Evolutionary conservation across 1,140 invertebrate species (phyloP), one percentile per base, ranked within the genome.

Genomic region (Lordiphosa collinella): DNA sequence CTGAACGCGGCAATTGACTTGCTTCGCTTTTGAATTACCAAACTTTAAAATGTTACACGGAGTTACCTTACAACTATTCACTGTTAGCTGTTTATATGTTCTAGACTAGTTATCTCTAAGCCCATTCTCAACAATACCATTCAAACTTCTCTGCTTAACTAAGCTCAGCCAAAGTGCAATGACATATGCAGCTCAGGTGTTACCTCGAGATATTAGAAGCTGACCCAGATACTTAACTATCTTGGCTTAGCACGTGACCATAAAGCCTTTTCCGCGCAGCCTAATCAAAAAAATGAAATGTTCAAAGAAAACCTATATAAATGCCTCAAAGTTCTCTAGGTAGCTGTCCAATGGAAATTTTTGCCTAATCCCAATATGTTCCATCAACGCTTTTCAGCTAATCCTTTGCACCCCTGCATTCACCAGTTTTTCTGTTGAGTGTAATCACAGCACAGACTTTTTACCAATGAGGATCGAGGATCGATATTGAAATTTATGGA

Each of bases 401-500:
- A 11, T 82, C 5, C 8, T 75, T 5, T 14, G 75, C 9, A 1
- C 66, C 3, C 29, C 50, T 2, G 3, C 67, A 14, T 16, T 51
- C 0, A 54, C 53, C 4, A 36, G 50, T 4, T 29, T n/a, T n/a
- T 31, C 14, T 62, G 2, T 49, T 43, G 4, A 35, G 2, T 1
- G 1, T 38, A 3, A 11, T 49, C 14, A 4, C 49, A 1, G 75
- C 76, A 0, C 75, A 80, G 34, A 57, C 60, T 2, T 70, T n/a
- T 80, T 10, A 75, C 56, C 5, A 4, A 18, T 0, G 70, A 75
- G 38, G 75, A 80, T 67, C 76, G 75, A 10, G 40, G 38, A 0
- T 74, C 75, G 4, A 65, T 80, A 25, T 25, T 70, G 0, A 80
- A 80, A 25, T 80, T 80, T 5, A 74, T 80, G 65, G 59, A 70